Conservation (phyloP, 2,113 vertebrate species). For the Rhabdomys dilectus region DNA sequence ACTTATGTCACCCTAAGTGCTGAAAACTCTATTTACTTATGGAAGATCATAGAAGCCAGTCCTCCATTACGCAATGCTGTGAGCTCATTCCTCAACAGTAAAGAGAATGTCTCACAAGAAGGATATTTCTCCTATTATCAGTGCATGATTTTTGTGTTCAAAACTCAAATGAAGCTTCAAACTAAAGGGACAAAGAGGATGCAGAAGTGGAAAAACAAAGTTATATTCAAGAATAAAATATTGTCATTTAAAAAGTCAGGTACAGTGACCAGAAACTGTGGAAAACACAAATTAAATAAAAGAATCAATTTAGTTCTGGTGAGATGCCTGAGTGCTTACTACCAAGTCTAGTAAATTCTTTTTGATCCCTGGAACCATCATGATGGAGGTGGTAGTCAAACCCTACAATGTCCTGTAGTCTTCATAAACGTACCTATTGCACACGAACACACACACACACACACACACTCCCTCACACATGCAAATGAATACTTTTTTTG, state of each 20-base stretch:
- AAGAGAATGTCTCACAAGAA: neutral
- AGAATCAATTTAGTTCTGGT: conserved; percentile 4
- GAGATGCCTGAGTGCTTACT: neutral
- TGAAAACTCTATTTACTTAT: neutral
- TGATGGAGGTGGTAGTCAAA: neutral
- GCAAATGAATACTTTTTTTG: neutral
- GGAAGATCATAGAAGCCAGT: neutral
- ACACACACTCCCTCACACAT: neutral
- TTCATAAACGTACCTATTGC: neutral
- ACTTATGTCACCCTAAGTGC: neutral
- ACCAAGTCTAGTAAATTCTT: neutral
- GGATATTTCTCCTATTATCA: neutral
- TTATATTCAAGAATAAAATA: neutral
- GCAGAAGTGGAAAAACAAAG: neutral
- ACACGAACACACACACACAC: neutral
- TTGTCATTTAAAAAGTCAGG: neutral
- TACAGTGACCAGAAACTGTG: neutral
- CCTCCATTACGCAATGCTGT: neutral
- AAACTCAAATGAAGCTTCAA: neutral
- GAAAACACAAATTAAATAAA: neutral
- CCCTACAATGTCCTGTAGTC: neutral
- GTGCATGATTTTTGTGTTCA: neutral
- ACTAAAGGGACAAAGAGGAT: neutral
- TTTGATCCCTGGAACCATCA: neutral
- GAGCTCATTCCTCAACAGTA: neutral